Conservation (phyloP, 2,888 invertebrate species). For the Harmothoe impar region DNA sequence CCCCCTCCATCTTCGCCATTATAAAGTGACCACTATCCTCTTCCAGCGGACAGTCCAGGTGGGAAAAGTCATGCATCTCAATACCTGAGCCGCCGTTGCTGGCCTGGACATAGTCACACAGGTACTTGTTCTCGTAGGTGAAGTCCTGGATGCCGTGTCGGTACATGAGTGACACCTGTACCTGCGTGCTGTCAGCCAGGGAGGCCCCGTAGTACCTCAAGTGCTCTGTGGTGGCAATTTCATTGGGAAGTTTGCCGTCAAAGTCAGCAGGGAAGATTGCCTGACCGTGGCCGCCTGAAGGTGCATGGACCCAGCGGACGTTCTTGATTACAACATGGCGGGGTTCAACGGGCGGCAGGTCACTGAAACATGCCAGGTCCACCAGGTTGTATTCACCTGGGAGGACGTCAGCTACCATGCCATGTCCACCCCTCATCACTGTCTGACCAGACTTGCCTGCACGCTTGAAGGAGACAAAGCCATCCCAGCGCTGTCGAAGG, state of each 20-base stretch:
- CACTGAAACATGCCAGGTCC: slow-evolving; percentile 68
- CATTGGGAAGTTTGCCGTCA: slow-evolving; percentile 67
- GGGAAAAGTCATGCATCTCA: slow-evolving; percentile 72
- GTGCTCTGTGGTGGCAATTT: slow-evolving; percentile 70
- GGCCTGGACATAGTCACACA: slow-evolving; percentile 70
- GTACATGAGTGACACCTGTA: slow-evolving; percentile 66
- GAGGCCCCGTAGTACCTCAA: slow-evolving; percentile 70
- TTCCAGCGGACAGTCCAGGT: slow-evolving; percentile 72
- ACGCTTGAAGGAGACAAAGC: slow-evolving; percentile 69
- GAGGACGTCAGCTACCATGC: slow-evolving; percentile 69
- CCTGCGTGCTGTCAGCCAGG: slow-evolving; percentile 68
- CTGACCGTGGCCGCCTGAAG: slow-evolving; percentile 68
- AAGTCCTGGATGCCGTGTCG: slow-evolving; percentile 72
- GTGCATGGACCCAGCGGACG: slow-evolving; percentile 67
- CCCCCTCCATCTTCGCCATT: slow-evolving; percentile 69
- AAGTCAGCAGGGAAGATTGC: slow-evolving; percentile 69
- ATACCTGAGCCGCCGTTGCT: slow-evolving; percentile 69
- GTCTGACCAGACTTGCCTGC: slow-evolving; percentile 68
- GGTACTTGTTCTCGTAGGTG: slow-evolving; percentile 71
- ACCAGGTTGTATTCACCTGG: slow-evolving; percentile 70
- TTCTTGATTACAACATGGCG: slow-evolving; percentile 69
- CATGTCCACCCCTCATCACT: slow-evolving; percentile 69
- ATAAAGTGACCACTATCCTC: slow-evolving; percentile 70
- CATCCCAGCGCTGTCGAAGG: slow-evolving; percentile 70
- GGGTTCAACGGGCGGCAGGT: slow-evolving; percentile 69